Percentiles rank a stretch among this genome's conserved stretches.
Conservation (phyloP, 1,140 invertebrate species). For the Schlechtendalia chinensis region DNA sequence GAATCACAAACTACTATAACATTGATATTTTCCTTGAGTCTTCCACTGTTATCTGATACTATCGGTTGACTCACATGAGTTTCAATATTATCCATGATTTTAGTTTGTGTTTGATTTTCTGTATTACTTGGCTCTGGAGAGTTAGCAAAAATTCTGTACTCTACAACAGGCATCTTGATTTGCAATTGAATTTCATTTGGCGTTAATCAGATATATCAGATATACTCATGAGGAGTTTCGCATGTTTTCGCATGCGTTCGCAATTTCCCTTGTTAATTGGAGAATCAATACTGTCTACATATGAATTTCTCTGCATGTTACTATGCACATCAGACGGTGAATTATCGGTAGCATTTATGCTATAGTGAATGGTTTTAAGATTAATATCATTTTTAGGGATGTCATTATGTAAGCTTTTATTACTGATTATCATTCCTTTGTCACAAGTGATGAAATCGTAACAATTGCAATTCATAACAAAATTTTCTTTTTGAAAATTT, state of each 20-base stretch:
- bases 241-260: too few relatives aligned
- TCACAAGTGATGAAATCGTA: too few relatives aligned
- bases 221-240: not conserved
- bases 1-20: not conserved
- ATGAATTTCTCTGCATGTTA: not conserved
- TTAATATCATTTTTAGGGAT: constrained; percentile 12
- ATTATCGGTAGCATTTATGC: not conserved
- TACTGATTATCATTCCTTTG: not conserved
- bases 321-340: not conserved
- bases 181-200: not conserved
- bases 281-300: not conserved
- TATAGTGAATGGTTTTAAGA: not conserved
- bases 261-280: not conserved
- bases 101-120: not conserved
- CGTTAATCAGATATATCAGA: not conserved
- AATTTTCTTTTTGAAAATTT: not conserved
- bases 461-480: not conserved
- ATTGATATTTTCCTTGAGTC: not conserved
- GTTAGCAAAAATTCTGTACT: not conserved
- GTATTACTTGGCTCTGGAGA: not conserved
- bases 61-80: not conserved
- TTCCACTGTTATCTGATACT: not conserved
- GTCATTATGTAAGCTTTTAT: not conserved
- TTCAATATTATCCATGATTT: not conserved
- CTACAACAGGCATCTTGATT: not conserved